Base-by-base conservation (phyloP, 2,797 vertebrate species). In the Pampus argenteus region DNA sequence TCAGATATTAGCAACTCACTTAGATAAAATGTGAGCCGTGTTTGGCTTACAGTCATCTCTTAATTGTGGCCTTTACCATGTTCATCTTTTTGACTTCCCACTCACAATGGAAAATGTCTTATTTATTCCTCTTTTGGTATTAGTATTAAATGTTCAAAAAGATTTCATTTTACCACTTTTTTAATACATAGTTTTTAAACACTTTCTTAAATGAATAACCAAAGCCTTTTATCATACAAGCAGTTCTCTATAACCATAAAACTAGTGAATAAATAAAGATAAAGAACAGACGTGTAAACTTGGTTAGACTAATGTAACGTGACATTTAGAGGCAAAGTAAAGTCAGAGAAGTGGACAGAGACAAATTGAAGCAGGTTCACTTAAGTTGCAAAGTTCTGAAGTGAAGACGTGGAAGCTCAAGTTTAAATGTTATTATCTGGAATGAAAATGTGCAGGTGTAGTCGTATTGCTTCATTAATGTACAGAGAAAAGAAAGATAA, bases 1-100 rank as follows among this genome's bases (percentile, higher is more conserved):
- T 67, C 59, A 65, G 48, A 55, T 73, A 40, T 15, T n/a, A 73
- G 9, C 6, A 49, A 26, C 60, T 64, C 55, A 20, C 6, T 71
- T 23, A 65, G 47, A 61, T 58, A 5, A 60, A 77, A 56, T 54
- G 44, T 65, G 29, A 51, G 9, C 42, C 45, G 22, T 54, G 48
- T 65, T 62, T 10, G 17, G 18, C 44, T 51, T 6, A 50, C 22
- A 22, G 13, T 49, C 28, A 40, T 28, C 6, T 42, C 69, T 55
- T 20, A 45, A 48, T 4, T 47, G 42, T 22, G 15, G 34, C 17
- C 17, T 34, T 45, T 26, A 13, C 13, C 8, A 25, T 26, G 3
- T 48, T 47, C 5, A 31, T 9, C 15, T 45, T 47, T 23, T 31
- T 60, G n/a, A 2, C 20, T 15, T 59, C 38, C 29, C 17, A 22